Evolutionary conservation across 2,113 vertebrate genomes (phyloP), one percentile per base, ranked within the genome.

Genomic region (Castor canadensis): DNA sequence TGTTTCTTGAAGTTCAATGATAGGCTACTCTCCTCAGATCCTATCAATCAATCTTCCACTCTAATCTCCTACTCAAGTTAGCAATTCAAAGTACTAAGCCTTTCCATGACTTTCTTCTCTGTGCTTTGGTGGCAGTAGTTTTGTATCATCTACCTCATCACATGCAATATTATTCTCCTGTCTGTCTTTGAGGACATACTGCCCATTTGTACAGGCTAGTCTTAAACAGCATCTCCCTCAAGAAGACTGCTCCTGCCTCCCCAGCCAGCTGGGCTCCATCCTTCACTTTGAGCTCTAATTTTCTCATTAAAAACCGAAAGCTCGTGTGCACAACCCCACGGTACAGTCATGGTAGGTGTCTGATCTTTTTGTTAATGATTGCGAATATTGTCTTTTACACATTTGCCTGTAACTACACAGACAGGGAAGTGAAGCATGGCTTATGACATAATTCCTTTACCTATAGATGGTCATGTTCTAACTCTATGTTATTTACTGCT

Each of bases 141-240:
- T 1, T 22, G 24, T 35, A 12, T 5, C 1, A 0, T 3, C n/a
- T 0, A 13, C 13, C 28, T 49, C 32, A 35, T 10, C 12, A 13
- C 22, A 35, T 52, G 26, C 11, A 15, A 71, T 60, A 28, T 62
- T 73, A 86, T 60, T 8, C n/a, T n/a, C n/a, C n/a, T 64, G 0
- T 54, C 2, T 96, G 87, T 92, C 54, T 40, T 66, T 92, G 43
- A 82, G n/a, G 49, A 87, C 2, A n/a, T 76, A 83, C 28, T 43
- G 54, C 3, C 26, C 66, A 49, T 64, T 40, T 6, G 80, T 69
- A n/a, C 2, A 52, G 35, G 22, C 20, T 10, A 75, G 56, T 72
- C 72, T 73, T 82, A 90, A 71, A 47, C 72, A 92, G 28, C 28
- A n/a, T 17, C 30, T 79, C 20, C n/a, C 54, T 11, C 32, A 35